Evolutionary conservation across 2,797 vertebrate genomes (phyloP), one percentile per base, ranked within the genome.

Genomic region (Myotis vivesi): DNA sequence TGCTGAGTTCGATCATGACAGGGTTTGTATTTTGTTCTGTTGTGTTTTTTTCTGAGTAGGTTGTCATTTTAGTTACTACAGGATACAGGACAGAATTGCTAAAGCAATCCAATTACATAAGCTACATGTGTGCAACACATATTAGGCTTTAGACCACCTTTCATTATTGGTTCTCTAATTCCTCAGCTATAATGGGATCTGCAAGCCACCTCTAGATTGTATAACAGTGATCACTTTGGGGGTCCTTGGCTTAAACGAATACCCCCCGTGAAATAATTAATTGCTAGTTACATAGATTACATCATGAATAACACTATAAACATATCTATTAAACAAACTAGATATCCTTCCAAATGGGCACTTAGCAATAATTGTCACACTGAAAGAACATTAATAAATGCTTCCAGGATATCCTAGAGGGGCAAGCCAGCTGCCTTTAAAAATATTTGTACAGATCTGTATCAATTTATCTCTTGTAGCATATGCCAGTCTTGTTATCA

Each of bases 1-100:
- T 98, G 96, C 97, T 97, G 98, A 98, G 97, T 97, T 98, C 11
- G 2, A 88, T 98, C 87, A 51, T 75, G 83, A 97, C 82, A 92
- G 91, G 55, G 46, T 62, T 94, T 64, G 82, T 80, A 8, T 36
- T 92, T 92, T 88, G n/a, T 51, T 97, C 36, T 36, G 2, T n/a
- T 71, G 9, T 64, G 62, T 55, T 87, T 95, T 89, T 28, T 80
- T 97, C 95, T 97, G 96, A 98, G 95, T 92, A 97, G 96, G 90
- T 96, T 97, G 41, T 96, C 87, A 81, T 95, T 97, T 97, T 91
- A 90, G 88, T 98, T 98, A 98, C 97, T 97, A 92, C 91, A 97
- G 94, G 89, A 96, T 91, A 97, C 88, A 95, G 96, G 69, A 93
- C 95, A 97, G 93, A 97, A 97, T 97, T 97, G 77, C 97, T 95